Evolutionary conservation across 2,888 invertebrate species (phyloP).

Genomic region (Pemphredon lugubris): DNA sequence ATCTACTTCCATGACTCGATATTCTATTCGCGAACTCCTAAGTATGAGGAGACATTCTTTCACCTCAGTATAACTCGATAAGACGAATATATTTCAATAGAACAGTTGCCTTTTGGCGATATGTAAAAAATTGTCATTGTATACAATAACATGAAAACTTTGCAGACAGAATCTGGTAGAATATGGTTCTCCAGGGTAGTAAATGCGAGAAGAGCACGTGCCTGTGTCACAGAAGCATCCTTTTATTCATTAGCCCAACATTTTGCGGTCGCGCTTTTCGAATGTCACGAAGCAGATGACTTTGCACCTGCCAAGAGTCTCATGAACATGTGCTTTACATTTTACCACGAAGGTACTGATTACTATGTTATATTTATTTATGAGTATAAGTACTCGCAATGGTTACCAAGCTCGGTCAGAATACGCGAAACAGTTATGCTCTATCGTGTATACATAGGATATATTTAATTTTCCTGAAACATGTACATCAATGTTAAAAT

Average conservation of each 20-base stretch:
- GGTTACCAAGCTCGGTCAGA: background rate
- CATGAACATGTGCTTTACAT: conserved; percentile 90
- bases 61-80: too few species aligned
- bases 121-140: too few species aligned
- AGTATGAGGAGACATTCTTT: too few species aligned
- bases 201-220: conserved; percentile 85
- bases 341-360: conserved; percentile 85
- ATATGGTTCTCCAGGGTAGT: conserved; percentile 88
- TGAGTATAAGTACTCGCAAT: background rate
- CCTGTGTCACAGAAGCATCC: conserved; percentile 85
- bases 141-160: too few species aligned
- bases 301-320: conserved; percentile 87
- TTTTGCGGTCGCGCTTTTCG: conserved; percentile 87
- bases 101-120: too few species aligned
- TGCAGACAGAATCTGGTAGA: conserved; percentile 84
- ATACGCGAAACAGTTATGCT: too few species aligned
- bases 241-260: conserved; percentile 88
- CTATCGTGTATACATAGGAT: too few species aligned
- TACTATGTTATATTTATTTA: background rate
- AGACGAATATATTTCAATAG: too few species aligned
- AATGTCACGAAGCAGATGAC: conserved; percentile 88
- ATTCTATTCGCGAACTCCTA: too few species aligned
- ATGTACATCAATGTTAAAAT: too few species aligned
- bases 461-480: too few species aligned
- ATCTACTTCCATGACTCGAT: too few species aligned